Evolutionary conservation across 2,113 vertebrate genomes (phyloP).

Genomic region (Cairina moschata): DNA sequence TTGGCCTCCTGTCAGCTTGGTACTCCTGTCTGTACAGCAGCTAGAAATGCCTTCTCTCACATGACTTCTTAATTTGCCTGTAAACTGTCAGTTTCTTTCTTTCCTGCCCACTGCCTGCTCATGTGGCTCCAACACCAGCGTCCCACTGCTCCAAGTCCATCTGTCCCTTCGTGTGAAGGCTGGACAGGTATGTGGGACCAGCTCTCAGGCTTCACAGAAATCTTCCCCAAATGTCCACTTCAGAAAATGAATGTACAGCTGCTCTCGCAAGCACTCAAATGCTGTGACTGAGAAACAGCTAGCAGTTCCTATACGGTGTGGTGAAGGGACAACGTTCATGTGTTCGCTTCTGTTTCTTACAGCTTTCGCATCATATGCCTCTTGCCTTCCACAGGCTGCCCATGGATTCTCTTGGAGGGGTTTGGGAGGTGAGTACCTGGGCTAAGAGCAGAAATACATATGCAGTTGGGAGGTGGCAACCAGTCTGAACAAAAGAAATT

Average conservation of each 20-base stretch:
- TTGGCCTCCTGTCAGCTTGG: not conserved
- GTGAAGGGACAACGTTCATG: not conserved
- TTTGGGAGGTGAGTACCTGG: not conserved
- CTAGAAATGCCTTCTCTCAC: not conserved
- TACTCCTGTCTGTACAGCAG: accelerated
- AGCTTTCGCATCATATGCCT: too few species aligned
- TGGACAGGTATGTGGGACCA: not conserved
- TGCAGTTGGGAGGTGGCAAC: not conserved
- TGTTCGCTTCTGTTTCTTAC: not conserved
- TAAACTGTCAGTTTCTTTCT: not conserved
- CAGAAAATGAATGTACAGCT: not conserved
- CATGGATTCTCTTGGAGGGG: not conserved
- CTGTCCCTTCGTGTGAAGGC: accelerated
- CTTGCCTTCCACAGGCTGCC: not conserved
- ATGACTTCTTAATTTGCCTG: not conserved
- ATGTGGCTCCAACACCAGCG: accelerated
- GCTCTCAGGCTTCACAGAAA: not conserved
- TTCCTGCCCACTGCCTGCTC: not conserved
- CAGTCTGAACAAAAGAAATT: not conserved
- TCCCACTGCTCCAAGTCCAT: not conserved
- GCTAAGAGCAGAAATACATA: not conserved
- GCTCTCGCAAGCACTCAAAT: not conserved
- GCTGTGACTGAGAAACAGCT: not conserved
- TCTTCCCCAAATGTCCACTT: not conserved
- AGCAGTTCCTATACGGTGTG: not conserved